Percentiles rank a stretch among this genome's conserved stretches.
Conservation (phyloP, 2,797 vertebrate genomes). For the Phyllotis vaccarum region DNA sequence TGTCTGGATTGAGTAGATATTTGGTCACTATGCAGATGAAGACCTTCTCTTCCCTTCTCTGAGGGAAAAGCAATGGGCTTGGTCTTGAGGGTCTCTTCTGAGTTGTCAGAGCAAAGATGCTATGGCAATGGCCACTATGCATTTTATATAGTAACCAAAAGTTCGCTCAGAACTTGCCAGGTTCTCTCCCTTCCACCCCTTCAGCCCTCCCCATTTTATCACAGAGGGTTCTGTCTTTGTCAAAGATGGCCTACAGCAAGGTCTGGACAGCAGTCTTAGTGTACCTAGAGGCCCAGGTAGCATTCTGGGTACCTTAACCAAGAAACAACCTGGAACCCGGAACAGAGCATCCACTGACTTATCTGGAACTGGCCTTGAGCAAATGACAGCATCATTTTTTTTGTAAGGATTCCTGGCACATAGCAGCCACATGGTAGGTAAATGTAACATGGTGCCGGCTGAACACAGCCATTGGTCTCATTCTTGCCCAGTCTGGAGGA, state of each 20-base stretch:
- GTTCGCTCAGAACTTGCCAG: background rate
- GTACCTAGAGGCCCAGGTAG: background rate
- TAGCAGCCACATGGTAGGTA: no score
- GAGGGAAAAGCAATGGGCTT: background rate
- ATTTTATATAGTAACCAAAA: background rate
- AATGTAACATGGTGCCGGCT: no score
- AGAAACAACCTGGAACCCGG: background rate
- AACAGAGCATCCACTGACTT: background rate
- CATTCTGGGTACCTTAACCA: background rate
- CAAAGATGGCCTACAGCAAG: background rate
- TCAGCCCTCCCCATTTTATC: background rate
- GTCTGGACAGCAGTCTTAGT: background rate
- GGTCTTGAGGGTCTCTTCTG: background rate
- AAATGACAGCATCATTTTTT: background rate
- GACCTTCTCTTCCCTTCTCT: background rate
- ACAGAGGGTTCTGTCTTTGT: background rate
- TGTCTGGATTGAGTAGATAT: background rate
- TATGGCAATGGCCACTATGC: background rate
- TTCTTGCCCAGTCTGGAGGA: no score
- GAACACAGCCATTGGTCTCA: no score
- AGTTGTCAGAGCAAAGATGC: background rate
- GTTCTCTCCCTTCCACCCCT: no score
- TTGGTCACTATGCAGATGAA: background rate
- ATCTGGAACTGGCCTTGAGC: background rate
- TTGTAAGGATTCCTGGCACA: no score